A percentile compares a stretch with the other conserved stretches of the same genome.
These are phyloP conservation scores for Coracias cyanogaster DNA, from an alignment of 2,797 vertebrate genomes.

Conservation along the genomic window DNA sequence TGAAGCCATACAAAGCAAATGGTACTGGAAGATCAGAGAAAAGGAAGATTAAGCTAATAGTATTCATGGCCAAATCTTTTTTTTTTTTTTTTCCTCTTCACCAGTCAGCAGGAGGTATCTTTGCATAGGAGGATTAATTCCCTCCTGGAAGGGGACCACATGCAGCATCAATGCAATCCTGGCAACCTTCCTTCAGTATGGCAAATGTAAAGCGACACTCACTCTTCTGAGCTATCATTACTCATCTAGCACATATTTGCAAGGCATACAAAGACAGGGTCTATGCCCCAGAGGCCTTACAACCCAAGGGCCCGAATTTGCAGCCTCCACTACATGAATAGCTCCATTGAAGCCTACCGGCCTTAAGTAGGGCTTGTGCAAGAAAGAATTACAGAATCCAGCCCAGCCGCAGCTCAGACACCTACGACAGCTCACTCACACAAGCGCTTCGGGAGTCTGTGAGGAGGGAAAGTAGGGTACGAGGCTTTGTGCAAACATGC, in stretches of 20 bases:
- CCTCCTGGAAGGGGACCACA: conserved; percentile 54
- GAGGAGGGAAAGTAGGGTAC: neutral
- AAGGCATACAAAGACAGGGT: neutral
- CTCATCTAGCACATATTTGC: conserved; percentile 26
- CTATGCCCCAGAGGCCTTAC: conserved; percentile 21
- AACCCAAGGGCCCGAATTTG: neutral
- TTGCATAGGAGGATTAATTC: conserved; percentile 53
- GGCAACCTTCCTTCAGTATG: conserved; percentile 47
- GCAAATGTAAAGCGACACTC: conserved; percentile 59
- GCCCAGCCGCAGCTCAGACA: neutral
- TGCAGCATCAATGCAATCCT: conserved; percentile 55
- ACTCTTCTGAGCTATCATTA: conserved; percentile 24
- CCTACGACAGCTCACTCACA: neutral
- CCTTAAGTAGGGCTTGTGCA: neutral
- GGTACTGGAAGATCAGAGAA: conserved; percentile 70
- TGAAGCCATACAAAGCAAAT: conserved; percentile 68
- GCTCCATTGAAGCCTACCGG: neutral
- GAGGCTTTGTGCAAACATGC: neutral
- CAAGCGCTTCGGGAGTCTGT: neutral
- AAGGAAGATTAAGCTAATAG: conserved; percentile 45
- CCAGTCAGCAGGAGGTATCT: conserved; percentile 61
- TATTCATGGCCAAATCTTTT: neutral
- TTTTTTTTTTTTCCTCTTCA: neutral
- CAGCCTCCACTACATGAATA: neutral
- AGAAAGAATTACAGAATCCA: neutral